Conservation (phyloP, 2,888 invertebrate genomes). For the Acleris holmiana region DNA sequence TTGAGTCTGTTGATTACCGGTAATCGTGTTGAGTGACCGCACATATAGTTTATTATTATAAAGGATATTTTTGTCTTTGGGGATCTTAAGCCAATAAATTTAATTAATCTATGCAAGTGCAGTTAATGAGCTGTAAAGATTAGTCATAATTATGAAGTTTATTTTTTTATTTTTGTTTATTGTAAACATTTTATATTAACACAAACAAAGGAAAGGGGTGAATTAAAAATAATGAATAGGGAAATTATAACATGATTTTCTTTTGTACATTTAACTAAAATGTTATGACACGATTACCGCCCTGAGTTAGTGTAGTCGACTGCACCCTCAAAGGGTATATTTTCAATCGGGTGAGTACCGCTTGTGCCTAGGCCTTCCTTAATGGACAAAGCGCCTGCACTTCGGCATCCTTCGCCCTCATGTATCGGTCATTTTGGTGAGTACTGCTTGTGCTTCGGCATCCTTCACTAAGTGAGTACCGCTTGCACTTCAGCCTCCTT, state of each 20-base stretch:
- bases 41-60: background rate
- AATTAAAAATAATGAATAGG: background rate
- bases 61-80: no score
- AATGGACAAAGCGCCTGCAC: background rate
- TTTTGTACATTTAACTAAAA: background rate
- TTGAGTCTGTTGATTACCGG: background rate
- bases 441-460: slow-evolving; percentile 11
- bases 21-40: background rate
- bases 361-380: slow-evolving; percentile 6
- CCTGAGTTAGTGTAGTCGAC: background rate
- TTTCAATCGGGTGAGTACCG: background rate
- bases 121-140: no score
- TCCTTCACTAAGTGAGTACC: slow-evolving; percentile 10
- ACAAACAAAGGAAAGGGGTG: background rate
- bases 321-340: background rate
- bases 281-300: slow-evolving; percentile 6
- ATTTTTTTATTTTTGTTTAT: no score
- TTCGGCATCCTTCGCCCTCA: slow-evolving; percentile 5
- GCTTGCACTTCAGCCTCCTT: slow-evolving; percentile 9
- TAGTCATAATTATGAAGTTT: no score
- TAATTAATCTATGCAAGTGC: no score
- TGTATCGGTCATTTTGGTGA: background rate
- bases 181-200: background rate
- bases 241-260: background rate
- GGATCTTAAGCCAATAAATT: no score